phyloP scores from a whole-genome alignment of 1,140 invertebrate genomes.

The Drosophila parabipectinata region DNA sequence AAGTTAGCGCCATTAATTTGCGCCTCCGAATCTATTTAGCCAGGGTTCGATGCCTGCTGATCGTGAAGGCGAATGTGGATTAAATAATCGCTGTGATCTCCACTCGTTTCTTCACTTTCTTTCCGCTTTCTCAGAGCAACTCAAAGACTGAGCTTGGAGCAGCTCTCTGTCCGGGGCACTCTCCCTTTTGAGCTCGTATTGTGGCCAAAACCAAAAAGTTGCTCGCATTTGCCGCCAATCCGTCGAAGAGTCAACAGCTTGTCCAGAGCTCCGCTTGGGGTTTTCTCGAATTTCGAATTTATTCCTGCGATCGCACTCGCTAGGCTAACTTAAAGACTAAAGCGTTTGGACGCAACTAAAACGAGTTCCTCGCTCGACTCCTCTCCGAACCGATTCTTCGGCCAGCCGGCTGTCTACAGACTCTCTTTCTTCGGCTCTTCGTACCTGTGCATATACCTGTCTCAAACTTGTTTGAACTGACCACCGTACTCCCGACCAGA shows the following conservation, averaged over 20 bases:
- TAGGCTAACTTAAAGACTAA: slow-evolving; percentile 77
- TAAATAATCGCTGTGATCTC: slow-evolving; percentile 65
- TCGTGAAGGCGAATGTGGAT: slow-evolving; percentile 36
- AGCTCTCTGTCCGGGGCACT: slow-evolving; percentile 10
- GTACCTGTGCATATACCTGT: slow-evolving; percentile 5
- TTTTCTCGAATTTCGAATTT: slow-evolving; percentile 8
- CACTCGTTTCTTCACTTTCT: slow-evolving; percentile 62
- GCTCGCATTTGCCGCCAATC: slow-evolving; percentile 61
- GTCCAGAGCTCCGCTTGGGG: slow-evolving; percentile 37
- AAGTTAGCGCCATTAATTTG: slow-evolving; percentile 62
- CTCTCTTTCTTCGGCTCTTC: slow-evolving; percentile 11
- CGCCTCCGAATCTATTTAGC: slow-evolving; percentile 16
- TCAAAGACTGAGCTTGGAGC: slow-evolving; percentile 2
- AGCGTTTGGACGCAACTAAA: slow-evolving; percentile 82
- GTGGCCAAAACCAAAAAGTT: slow-evolving; percentile 55
- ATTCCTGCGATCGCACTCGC: slow-evolving; percentile 64
- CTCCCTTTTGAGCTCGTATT: slow-evolving; percentile 20
- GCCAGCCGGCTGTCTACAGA: slow-evolving; percentile 48
- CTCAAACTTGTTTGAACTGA: slow-evolving; percentile 59
- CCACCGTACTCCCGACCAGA: background rate
- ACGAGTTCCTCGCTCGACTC: slow-evolving; percentile 65
- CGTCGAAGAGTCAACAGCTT: slow-evolving; percentile 56
- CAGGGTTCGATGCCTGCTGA: slow-evolving; percentile 27
- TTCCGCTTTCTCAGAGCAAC: slow-evolving; percentile 54
- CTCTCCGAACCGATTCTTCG: slow-evolving; percentile 54